Base-by-base conservation (phyloP, 2,113 vertebrate genomes). In the Hemiscyllium ocellatum region DNA sequence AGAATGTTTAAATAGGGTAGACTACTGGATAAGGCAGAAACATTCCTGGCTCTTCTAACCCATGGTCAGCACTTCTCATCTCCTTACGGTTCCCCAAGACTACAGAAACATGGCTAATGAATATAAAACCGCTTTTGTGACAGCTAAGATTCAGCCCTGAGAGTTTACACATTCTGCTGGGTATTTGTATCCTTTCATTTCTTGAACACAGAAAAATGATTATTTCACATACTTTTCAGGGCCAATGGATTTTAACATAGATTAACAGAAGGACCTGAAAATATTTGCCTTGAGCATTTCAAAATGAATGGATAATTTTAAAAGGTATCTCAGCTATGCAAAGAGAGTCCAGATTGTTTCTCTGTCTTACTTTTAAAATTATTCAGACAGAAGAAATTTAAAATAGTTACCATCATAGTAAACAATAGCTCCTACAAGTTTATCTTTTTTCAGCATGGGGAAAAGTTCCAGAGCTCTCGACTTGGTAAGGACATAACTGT, bases 401-500 rank as follows among this genome's bases (percentile, higher is more conserved):
- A 95, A 94, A 65, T 47, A 0, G 47, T 12, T 97, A 99, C 99
- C 99, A 0, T 99, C 99, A 0, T 99, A 99, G 97, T 99, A 99
- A 96, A 99, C 99, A 42, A 99, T 99, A 68, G 99, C 99, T 96
- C 98, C 99, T 0, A 99, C 99, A 50, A 99, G 98, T 96, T 96
- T 97, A 96, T 99, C 99, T 96, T 98, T 98, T 97, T 98, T 99
- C 20, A 99, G 98, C 99, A 99, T 99, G 42, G 99, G 99, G 94
- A 99, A 99, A 33, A 98, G 97, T 97, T 99, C 99, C 97, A 99
- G 96, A 17, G 99, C 99, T 96, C 98, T 98, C 0, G 97, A 96
- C 97, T 99, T 99, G 96, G 98, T 99, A 70, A 99, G 98, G 3
- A 99, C 96, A 0, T 99, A 99, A 97, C 99, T 99, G 96, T 98